Conservation (phyloP, 2,113 vertebrate genomes). For the Fregetta grallaria region DNA sequence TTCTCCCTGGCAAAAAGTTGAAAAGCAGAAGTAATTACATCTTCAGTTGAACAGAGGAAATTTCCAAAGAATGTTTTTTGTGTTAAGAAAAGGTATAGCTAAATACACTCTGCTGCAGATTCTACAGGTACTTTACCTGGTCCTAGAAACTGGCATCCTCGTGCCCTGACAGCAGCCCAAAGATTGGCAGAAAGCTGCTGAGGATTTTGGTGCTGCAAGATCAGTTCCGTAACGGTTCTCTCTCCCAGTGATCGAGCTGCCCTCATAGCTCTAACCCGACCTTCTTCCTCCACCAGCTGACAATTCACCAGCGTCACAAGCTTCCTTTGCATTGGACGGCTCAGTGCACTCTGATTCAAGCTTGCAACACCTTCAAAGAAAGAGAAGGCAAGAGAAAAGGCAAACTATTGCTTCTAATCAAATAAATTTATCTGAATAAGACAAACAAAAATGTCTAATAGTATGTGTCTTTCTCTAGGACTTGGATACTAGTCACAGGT, state of each 20-base stretch:
- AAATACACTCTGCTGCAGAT: background rate
- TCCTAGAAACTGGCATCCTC: conserved; percentile 83
- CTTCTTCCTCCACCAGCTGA: conserved; percentile 95
- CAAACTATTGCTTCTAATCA: background rate
- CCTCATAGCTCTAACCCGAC: conserved; percentile 88
- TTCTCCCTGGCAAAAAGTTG: background rate
- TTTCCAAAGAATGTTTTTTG: background rate
- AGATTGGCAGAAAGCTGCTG: conserved; percentile 84
- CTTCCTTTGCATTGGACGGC: conserved; percentile 97
- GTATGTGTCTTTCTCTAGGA: background rate
- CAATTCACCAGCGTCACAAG: conserved; percentile 95
- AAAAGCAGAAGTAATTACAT: background rate
- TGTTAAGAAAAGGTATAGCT: background rate
- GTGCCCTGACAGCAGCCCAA: conserved; percentile 83
- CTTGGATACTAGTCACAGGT: background rate
- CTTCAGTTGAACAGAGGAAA: background rate
- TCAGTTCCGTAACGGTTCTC: conserved; percentile 81
- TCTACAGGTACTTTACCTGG: conserved; percentile 66
- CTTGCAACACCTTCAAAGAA: conserved; percentile 80
- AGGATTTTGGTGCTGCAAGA: conserved; percentile 84
- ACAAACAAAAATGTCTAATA: background rate
- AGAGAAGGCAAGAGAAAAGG: background rate
- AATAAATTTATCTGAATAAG: background rate
- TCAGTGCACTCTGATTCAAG: conserved; percentile 88
- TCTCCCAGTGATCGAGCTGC: conserved; percentile 86